Evolutionary conservation across 2,888 invertebrate genomes (phyloP), one percentile per base, ranked within the genome.

Genomic region (Chrysotoxum bicinctum): DNA sequence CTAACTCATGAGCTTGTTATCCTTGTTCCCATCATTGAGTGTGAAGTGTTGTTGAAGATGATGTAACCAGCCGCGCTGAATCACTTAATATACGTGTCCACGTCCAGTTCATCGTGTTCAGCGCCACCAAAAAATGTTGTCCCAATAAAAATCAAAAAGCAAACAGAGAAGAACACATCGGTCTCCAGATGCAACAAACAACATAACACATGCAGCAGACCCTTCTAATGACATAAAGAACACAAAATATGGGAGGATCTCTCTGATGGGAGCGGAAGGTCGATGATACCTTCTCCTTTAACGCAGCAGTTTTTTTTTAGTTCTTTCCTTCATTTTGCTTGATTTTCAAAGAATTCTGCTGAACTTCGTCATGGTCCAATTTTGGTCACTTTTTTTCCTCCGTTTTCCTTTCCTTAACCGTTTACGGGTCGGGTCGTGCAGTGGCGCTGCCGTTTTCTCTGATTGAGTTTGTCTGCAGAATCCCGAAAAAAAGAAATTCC

Each of bases 1-100:
- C 76, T 73, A 85, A 85, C 81, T 85, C 75, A 73, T 80, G 72
- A 70, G 72, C 80, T 68, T 85, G 85, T 85, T 85, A 85, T 85
- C 85, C 76, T 48, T 74, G 68, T 69, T 76, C 68, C 72, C 73
- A 69, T 69, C 66, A 66, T 66, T 66, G 84, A 79, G 84, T 84
- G 84, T 84, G 84, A 84, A 80, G 48, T 75, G 78, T 64, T 78
- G 83, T 79, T 70, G 81, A 85, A 85, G 85, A 85, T 85, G 81
- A 85, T 81, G 81, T 85, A 76, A 85, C 73, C 62, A 72, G 69
- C 72, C 73, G 68, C 76, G 68, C 56, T 73, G 81, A 81, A 85
- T 76, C 85, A 81, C 76, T 81, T 85, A 85, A 83, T 79, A 79
- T 73, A 72, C 76, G 76, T 76, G 84, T 77, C 77, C 76, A 81